Conservation (phyloP, 2,113 vertebrate species). For the Siphamia tubifer region DNA sequence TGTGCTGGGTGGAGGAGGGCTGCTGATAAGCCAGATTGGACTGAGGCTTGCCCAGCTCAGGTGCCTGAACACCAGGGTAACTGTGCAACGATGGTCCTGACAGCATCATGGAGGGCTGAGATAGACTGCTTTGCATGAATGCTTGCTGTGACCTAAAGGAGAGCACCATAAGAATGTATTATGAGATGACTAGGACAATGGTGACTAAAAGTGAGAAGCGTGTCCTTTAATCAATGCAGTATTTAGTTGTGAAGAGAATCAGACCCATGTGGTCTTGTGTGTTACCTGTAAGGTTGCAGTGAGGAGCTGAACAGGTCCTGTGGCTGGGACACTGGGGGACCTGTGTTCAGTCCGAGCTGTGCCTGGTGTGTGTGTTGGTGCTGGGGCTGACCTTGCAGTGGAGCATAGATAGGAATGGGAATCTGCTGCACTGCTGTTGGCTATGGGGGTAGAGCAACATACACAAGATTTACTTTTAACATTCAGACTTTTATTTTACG, state of each 20-base stretch:
- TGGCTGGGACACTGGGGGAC: slow-evolving; percentile 92
- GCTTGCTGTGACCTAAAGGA: slow-evolving; percentile 91
- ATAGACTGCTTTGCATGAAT: slow-evolving; percentile 95
- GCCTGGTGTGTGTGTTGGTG: slow-evolving; percentile 88
- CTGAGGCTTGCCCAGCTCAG: slow-evolving; percentile 94
- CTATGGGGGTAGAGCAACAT: slow-evolving; percentile 57
- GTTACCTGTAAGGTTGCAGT: slow-evolving; percentile 92
- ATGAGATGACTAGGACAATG: background rate
- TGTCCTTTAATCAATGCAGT: background rate
- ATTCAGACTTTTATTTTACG: no score
- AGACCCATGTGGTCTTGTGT: background rate
- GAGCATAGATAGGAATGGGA: slow-evolving; percentile 96
- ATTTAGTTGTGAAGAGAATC: background rate
- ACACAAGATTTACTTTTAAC: background rate
- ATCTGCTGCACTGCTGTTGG: slow-evolving; percentile 94
- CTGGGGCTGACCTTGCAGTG: slow-evolving; percentile 91
- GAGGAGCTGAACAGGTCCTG: slow-evolving; percentile 95
- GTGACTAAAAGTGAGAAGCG: fast-evolving
- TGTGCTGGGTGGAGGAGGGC: slow-evolving; percentile 93
- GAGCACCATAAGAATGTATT: background rate
- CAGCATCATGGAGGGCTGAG: slow-evolving; percentile 95
- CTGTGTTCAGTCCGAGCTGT: slow-evolving; percentile 88
- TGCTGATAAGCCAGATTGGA: slow-evolving; percentile 94
- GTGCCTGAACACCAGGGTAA: slow-evolving; percentile 91
- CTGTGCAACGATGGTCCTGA: slow-evolving; percentile 94